Base-by-base conservation (phyloP, 2,113 vertebrate species). In the Ptilonorhynchus violaceus region DNA sequence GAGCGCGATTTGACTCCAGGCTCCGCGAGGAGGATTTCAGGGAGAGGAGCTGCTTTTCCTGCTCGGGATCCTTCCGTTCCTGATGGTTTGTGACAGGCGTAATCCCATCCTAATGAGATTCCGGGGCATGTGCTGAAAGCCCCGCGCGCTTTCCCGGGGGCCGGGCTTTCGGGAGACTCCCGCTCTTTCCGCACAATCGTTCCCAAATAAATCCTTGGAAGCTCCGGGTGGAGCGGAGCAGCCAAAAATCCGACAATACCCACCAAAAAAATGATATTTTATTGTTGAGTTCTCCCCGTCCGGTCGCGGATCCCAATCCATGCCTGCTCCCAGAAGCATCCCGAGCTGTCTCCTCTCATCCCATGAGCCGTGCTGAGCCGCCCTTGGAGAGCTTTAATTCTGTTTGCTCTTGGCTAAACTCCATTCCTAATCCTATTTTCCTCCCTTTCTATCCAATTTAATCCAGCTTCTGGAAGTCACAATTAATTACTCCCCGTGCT, bases 381-480 rank as follows among this genome's bases (percentile, higher is more conserved):
- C 87, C 92, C 96, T 27, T 63, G 3, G 66, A 88, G 96, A 94
- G 86, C 44, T 96, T 96, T 97, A 91, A 95, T 97, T 98, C 96
- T 88, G 89, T 95, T 96, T 96, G 96, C 93, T 94, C 92, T 95
- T 96, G 97, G 97, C 97, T 95, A 94, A 93, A 92, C 92, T 95
- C 91, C 90, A 88, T 82, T 91, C 92, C 93, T 98, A 98, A 98
- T 98, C 98, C 98, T 95, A 97, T 98, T 98, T 97, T 97, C 97
- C 41, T 95, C 95, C 92, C 63, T 95, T 97, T 97, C 94, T 90
- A 98, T 97, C 98, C 97, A 97, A 98, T 97, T 97, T 97, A 98
- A 97, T 97, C 96, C 96, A 90, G 96, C 97, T 97, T 83, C 98
- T 96, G 92, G 94, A 97, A 97, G 96, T 97, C 98, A 97, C 87